A percentile compares a stretch with the other conserved stretches of the same genome.
These are phyloP conservation scores for Brenthis ino DNA, from an alignment of 2,888 invertebrate genomes.

Conservation along the genomic window DNA sequence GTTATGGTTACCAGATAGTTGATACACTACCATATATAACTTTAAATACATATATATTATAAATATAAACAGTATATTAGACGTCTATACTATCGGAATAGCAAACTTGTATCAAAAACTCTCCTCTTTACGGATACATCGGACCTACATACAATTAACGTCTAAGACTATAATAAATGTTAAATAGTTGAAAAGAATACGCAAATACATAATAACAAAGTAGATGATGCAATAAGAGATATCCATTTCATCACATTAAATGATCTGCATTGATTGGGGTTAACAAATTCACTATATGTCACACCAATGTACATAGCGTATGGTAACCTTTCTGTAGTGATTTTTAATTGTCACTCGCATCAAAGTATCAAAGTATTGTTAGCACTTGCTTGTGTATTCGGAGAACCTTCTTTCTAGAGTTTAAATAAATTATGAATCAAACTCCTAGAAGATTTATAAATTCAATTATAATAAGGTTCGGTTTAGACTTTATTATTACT, in stretches of 20 bases:
- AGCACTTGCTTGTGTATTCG: conserved; percentile 15
- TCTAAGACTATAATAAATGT: conserved; percentile 16
- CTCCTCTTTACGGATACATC: neutral
- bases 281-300: conserved; percentile 42
- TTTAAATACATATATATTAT: too few species aligned
- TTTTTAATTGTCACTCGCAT: conserved; percentile 24
- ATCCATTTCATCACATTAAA: conserved; percentile 60
- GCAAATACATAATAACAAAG: conserved; percentile 33
- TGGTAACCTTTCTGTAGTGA: conserved; percentile 22
- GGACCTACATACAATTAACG: neutral
- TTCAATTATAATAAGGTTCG: conserved; percentile 20
- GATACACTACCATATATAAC: too few species aligned
- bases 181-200: conserved; percentile 27
- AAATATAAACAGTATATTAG: too few species aligned
- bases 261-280: conserved; percentile 48
- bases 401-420: neutral
- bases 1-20: too few species aligned
- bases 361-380: conserved; percentile 15
- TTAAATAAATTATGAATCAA: conserved; percentile 8
- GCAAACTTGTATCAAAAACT: too few species aligned
- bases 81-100: too few species aligned
- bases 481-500: neutral
- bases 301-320: conserved; percentile 11
- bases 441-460: conserved; percentile 4
- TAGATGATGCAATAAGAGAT: conserved; percentile 70